Percentiles rank a stretch among this genome's conserved stretches.
Conservation (phyloP, 30 jellyfish, hydroid and myxozoan genomes). For the Hydractinia echinata region DNA sequence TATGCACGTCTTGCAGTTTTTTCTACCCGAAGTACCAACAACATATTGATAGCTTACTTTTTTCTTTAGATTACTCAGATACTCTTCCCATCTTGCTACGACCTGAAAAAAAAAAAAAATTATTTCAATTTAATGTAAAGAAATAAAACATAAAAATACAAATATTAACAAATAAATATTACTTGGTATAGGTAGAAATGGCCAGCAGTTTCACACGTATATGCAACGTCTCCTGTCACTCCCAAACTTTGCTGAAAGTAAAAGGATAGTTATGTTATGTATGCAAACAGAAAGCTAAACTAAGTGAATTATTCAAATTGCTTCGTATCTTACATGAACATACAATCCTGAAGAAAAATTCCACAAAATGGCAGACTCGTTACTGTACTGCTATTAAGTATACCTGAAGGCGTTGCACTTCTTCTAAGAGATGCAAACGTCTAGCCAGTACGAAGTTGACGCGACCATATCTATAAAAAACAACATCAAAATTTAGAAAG, state of each 20-base stretch:
- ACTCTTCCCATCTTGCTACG: constrained; percentile 89
- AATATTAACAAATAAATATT: neutral
- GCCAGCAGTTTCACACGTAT: constrained; percentile 99
- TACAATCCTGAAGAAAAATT: neutral
- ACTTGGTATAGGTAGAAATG: constrained; percentile 95
- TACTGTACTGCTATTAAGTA: neutral
- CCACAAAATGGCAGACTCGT: neutral
- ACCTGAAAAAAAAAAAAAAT: constrained; percentile 50
- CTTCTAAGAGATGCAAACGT: constrained; percentile 81
- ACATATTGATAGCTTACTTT: constrained; percentile 34
- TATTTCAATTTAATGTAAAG: neutral
- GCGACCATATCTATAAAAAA: constrained; percentile 85
- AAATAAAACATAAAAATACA: neutral
- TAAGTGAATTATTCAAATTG: neutral
- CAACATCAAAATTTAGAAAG: neutral
- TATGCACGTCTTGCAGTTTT: too few relatives aligned
- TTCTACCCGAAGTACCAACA: too few relatives aligned
- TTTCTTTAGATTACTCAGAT: constrained; percentile 74
- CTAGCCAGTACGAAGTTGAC: constrained; percentile 94
- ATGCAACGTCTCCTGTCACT: constrained; percentile 88
- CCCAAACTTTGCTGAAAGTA: constrained; percentile 75
- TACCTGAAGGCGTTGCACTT: constrained; percentile 95
- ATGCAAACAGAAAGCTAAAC: neutral
- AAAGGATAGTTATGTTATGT: neutral
- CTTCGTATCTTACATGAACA: neutral